Evolutionary conservation across 1,140 invertebrate genomes (phyloP).

Genomic region (Drosophila biarmipes): DNA sequence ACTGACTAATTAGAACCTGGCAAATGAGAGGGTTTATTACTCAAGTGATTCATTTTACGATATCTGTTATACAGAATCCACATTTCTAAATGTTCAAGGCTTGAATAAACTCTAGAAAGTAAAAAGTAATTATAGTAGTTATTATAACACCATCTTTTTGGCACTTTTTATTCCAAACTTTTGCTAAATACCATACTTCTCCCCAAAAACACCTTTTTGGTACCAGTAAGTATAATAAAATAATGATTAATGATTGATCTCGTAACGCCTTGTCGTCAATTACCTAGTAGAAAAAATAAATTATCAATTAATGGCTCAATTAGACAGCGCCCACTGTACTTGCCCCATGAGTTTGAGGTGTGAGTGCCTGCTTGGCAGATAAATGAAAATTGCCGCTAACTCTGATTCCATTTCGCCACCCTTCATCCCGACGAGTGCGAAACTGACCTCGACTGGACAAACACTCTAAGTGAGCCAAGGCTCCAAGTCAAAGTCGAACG

Average conservation of each 20-base stretch:
- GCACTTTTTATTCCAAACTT: background rate
- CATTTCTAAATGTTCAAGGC: background rate
- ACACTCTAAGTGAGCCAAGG: constrained; percentile 55
- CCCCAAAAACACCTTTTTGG: no score
- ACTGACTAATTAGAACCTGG: background rate
- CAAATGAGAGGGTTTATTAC: background rate
- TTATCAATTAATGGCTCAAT: background rate
- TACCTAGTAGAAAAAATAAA: background rate
- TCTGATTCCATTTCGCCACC: constrained; percentile 25
- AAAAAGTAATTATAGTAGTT: no score
- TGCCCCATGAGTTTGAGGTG: constrained; percentile 1
- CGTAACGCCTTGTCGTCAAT: background rate
- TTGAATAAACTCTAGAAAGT: no score
- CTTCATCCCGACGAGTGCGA: constrained; percentile 4
- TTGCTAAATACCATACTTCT: background rate
- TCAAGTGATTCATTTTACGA: background rate
- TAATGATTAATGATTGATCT: background rate
- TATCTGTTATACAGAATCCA: background rate
- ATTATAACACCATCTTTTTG: no score
- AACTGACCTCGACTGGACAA: constrained; percentile 57
- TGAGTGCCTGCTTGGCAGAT: constrained; percentile 57
- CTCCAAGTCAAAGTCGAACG: constrained; percentile 40
- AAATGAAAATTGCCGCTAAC: constrained; percentile 64
- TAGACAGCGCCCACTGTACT: constrained; percentile 6
- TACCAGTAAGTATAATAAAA: no score